Evolutionary conservation across 2,797 vertebrate species (phyloP).

Genomic region (Pipistrellus pygmaeus): DNA sequence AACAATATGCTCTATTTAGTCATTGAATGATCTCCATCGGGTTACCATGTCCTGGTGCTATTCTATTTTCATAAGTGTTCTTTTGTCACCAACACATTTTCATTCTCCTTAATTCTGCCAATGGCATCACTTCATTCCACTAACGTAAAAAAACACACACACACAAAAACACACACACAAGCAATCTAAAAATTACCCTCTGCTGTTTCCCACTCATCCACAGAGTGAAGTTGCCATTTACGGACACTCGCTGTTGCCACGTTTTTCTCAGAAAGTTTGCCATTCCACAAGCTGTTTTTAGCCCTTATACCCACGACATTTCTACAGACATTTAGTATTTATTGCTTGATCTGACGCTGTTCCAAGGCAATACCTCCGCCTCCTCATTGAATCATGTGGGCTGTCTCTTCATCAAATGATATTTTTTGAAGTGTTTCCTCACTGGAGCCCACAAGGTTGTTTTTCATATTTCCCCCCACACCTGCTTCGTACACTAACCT

Average conservation of each 20-base stretch:
- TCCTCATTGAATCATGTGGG: constrained; percentile 87
- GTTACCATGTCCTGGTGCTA: constrained; percentile 58
- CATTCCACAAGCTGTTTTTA: constrained; percentile 85
- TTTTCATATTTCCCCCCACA: constrained; percentile 82
- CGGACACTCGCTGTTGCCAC: constrained; percentile 78
- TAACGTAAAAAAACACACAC: neutral
- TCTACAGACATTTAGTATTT: constrained; percentile 86
- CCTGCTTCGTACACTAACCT: constrained; percentile 82
- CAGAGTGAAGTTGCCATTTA: constrained; percentile 83
- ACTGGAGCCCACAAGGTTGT: constrained; percentile 86
- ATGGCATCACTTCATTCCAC: constrained; percentile 75
- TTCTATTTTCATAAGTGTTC: constrained; percentile 78
- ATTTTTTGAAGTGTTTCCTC: constrained; percentile 90
- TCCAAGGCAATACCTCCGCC: constrained; percentile 89
- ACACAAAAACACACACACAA: constrained; percentile 23
- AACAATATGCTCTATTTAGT: constrained; percentile 64
- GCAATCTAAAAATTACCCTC: constrained; percentile 77
- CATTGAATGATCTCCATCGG: neutral
- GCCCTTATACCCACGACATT: constrained; percentile 82
- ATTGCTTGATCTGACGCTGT: constrained; percentile 87
- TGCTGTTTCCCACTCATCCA: constrained; percentile 79
- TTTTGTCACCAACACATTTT: constrained; percentile 78
- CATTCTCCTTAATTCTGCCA: constrained; percentile 79
- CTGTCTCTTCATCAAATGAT: constrained; percentile 89
- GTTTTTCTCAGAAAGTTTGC: constrained; percentile 80